phyloP scores from a whole-genome alignment of 2,113 vertebrate species.

The Pipra filicauda region DNA sequence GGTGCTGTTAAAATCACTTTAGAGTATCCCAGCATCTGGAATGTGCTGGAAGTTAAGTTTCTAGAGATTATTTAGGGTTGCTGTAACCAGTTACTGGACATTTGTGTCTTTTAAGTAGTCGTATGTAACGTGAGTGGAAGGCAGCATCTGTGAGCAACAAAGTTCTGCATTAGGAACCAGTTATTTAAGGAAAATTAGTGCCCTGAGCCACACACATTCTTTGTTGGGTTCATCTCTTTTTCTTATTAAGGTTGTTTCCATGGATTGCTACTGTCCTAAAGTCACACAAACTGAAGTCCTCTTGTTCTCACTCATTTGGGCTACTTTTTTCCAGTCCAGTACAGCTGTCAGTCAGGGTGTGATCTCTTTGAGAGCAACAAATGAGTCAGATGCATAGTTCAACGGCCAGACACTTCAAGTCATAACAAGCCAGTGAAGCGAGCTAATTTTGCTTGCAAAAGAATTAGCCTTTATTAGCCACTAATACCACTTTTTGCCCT shows the following conservation, averaged over 20 bases:
- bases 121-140: rapidly evolving
- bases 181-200: neutral
- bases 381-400: constrained; percentile 67
- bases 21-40: neutral
- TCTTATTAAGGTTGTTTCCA: constrained; percentile 3
- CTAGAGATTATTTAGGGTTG: neutral
- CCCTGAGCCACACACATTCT: neutral
- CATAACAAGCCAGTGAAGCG: constrained; percentile 70
- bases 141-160: neutral
- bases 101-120: neutral
- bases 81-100: neutral
- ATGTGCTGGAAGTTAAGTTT: neutral
- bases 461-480: constrained; percentile 71
- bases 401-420: constrained; percentile 71
- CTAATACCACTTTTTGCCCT: constrained; percentile 60
- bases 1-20: neutral
- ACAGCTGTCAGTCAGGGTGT: constrained; percentile 47
- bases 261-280: constrained; percentile 32
- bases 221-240: neutral
- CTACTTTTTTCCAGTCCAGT: constrained; percentile 49
- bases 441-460: constrained; percentile 73
- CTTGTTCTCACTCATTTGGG: constrained; percentile 56
- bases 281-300: neutral
- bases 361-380: constrained; percentile 67
- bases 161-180: neutral